Conservation (phyloP, 2,113 vertebrate species). For the Regulus satrapa region DNA sequence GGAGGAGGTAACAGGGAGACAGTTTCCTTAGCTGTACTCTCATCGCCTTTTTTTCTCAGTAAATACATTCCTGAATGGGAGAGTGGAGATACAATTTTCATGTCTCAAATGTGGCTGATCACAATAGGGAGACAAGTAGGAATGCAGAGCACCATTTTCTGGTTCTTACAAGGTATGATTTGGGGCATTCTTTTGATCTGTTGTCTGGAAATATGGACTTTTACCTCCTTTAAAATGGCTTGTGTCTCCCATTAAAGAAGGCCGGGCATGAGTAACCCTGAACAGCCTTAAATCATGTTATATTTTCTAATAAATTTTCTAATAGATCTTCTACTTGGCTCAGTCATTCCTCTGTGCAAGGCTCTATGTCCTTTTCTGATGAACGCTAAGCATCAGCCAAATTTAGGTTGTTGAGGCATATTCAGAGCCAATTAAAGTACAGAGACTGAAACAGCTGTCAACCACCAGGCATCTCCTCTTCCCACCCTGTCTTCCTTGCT, state of each 20-base stretch:
- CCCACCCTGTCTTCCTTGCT: neutral
- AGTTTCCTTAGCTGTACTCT: neutral
- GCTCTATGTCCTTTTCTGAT: neutral
- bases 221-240: neutral
- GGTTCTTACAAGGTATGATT: neutral
- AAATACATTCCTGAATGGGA: neutral
- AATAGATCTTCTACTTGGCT: neutral
- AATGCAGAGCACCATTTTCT: neutral
- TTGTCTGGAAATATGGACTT: neutral
- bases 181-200: neutral
- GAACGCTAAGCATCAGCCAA: neutral
- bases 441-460: conserved; percentile 22
- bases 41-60: neutral
- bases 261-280: neutral
- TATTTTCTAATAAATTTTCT: no score
- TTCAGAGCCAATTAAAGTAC: neutral
- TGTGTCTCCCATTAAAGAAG: neutral
- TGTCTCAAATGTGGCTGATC: neutral
- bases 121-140: neutral
- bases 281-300: neutral
- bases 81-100: neutral
- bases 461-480: neutral
- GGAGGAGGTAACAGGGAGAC: neutral
- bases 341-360: neutral
- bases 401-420: neutral